Percentiles rank a stretch among this genome's conserved stretches.
phyloP scores from a whole-genome alignment of 2,888 invertebrate species.

The Drosophila gaucha region DNA sequence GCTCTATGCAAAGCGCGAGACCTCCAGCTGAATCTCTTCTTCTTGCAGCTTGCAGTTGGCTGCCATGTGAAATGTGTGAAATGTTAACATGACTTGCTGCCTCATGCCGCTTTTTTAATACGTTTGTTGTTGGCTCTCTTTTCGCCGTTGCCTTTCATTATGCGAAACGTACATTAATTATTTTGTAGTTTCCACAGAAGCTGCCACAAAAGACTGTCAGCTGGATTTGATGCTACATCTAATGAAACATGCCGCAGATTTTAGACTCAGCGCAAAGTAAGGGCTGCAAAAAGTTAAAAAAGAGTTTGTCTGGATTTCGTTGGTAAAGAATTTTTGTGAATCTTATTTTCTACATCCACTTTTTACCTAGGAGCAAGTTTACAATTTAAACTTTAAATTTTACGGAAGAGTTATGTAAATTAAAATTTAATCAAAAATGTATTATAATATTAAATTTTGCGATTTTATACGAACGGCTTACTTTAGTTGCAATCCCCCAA shows the following conservation, averaged over 20 bases:
- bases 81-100: slow-evolving; percentile 60
- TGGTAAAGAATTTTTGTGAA: too few relatives aligned
- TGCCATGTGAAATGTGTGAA: slow-evolving; percentile 77
- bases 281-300: too few relatives aligned
- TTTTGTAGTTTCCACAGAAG: slow-evolving; percentile 60
- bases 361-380: too few relatives aligned
- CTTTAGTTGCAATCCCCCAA: slow-evolving; percentile 27
- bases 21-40: slow-evolving; percentile 22
- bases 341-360: too few relatives aligned
- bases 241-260: slow-evolving; percentile 11
- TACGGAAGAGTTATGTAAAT: slow-evolving; percentile 30
- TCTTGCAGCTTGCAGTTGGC: slow-evolving; percentile 24
- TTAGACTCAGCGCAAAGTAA: too few relatives aligned
- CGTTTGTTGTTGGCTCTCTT: slow-evolving; percentile 27
- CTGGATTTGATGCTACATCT: slow-evolving; percentile 23
- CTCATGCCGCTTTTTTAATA: slow-evolving; percentile 22
- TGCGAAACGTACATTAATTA: slow-evolving; percentile 78
- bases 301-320: too few relatives aligned
- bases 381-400: too few relatives aligned
- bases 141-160: slow-evolving; percentile 71
- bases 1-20: slow-evolving; percentile 65
- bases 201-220: slow-evolving; percentile 47
- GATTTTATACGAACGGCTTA: slow-evolving; percentile 8
- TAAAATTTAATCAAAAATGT: slow-evolving; percentile 36
- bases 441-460: slow-evolving; percentile 8